Conservation (phyloP, 2,888 invertebrate genomes). For the Meiosimyza platycephala region DNA sequence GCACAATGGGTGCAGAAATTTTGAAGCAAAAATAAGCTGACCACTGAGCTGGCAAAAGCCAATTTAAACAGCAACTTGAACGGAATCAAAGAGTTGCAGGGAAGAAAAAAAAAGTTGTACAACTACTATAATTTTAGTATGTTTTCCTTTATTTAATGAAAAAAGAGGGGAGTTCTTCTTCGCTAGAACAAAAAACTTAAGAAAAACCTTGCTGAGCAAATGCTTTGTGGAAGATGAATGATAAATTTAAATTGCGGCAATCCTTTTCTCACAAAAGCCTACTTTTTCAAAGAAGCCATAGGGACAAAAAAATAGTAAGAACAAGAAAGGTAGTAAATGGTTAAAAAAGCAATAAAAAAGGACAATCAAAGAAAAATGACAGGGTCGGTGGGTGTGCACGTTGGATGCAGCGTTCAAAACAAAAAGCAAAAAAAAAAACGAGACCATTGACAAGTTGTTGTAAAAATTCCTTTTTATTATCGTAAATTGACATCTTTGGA, state of each 20-base stretch:
- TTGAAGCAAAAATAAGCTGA: neutral
- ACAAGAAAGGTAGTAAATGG: no score
- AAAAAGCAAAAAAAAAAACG: no score
- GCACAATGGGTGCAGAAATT: neutral
- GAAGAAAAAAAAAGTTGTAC: neutral
- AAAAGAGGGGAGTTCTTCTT: neutral
- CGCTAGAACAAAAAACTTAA: neutral
- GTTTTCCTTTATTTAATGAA: neutral
- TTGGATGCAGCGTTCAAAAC: no score
- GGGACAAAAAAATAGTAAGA: neutral
- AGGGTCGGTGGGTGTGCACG: no score
- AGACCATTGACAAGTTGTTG: no score
- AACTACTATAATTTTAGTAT: neutral
- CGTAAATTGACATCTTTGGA: slow-evolving; percentile 22
- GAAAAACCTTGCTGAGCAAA: no score
- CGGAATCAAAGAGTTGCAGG: neutral
- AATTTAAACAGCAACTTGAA: slow-evolving; percentile 20
- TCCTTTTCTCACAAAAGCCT: neutral
- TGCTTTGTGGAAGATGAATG: slow-evolving; percentile 10
- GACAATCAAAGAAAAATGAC: no score
- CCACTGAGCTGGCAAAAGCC: slow-evolving; percentile 6
- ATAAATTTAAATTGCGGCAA: neutral
- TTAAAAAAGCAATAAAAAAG: no score
- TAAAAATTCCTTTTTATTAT: neutral
- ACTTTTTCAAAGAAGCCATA: neutral